Percentiles rank a stretch among this genome's conserved stretches.
Conservation (phyloP, 2,888 invertebrate species). For the Operophtera brumata region DNA sequence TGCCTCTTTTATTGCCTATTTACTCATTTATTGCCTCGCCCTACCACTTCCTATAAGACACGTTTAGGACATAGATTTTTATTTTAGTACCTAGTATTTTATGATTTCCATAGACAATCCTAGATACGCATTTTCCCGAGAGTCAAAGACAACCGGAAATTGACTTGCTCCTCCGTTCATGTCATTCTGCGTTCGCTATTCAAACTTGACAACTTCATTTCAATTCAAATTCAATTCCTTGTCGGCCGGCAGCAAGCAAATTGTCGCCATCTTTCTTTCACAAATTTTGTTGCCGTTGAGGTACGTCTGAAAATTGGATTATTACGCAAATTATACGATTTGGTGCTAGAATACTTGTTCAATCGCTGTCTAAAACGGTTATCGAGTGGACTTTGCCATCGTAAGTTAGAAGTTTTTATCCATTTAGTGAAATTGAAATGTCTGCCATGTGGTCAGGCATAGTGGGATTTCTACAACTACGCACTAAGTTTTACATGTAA, state of each 20-base stretch:
- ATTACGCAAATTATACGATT: constrained; percentile 40
- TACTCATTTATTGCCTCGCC: too few species aligned
- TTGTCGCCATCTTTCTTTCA: constrained; percentile 77
- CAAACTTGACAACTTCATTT: constrained; percentile 30
- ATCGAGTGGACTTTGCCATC: constrained; percentile 26
- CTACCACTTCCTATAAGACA: too few species aligned
- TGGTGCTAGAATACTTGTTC: constrained; percentile 33
- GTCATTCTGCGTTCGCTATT: constrained; percentile 28
- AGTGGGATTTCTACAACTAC: constrained; percentile 65
- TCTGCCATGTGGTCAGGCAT: constrained; percentile 72
- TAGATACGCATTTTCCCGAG: too few species aligned
- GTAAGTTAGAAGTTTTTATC: constrained; percentile 35
- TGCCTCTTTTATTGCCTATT: too few species aligned
- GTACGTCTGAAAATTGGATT: constrained; percentile 60
- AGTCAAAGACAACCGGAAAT: constrained; percentile 5
- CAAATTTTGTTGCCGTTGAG: constrained; percentile 69
- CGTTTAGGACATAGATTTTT: too few species aligned
- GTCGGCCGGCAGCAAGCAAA: constrained; percentile 31
- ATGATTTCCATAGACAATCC: constrained; percentile 2
- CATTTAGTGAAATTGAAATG: constrained; percentile 35
- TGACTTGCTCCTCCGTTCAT: constrained; percentile 15
- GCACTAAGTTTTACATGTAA: constrained; percentile 67
- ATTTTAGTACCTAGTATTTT: too few species aligned
- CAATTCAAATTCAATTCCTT: constrained; percentile 44
- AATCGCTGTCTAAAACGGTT: constrained; percentile 27